A percentile compares a stretch with the other conserved stretches of the same genome.
Conservation (phyloP, 2,888 invertebrate species). For the Ectemnius cavifrons region DNA sequence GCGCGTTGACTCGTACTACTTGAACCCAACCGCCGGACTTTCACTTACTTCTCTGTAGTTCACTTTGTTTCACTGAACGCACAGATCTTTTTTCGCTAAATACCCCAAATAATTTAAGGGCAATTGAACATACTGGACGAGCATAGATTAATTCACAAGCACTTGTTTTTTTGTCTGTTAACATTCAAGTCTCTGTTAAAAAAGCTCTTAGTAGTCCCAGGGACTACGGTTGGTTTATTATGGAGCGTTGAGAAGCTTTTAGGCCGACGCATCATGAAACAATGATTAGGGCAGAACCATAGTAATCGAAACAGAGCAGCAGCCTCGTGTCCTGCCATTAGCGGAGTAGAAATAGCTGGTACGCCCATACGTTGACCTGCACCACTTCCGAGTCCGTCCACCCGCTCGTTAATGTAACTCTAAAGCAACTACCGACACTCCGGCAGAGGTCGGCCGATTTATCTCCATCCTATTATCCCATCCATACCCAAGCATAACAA, state of each 20-base stretch:
- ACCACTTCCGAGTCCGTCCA: slow-evolving; percentile 18
- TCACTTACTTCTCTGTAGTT: background rate
- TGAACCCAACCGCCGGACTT: background rate
- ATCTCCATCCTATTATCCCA: slow-evolving; percentile 16
- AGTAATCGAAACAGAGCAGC: slow-evolving; percentile 33
- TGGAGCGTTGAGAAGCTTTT: slow-evolving; percentile 2
- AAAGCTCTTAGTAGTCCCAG: background rate
- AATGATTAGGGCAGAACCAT: slow-evolving; percentile 17
- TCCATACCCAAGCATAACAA: background rate
- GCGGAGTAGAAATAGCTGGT: slow-evolving; percentile 27
- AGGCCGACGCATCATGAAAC: background rate
- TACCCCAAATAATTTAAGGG: background rate
- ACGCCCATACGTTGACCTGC: slow-evolving; percentile 35
- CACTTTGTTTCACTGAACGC: background rate
- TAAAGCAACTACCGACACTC: background rate
- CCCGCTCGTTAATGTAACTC: slow-evolving; percentile 10
- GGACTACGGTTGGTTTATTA: background rate
- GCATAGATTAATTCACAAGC: slow-evolving; percentile 8
- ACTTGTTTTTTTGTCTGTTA: too few relatives aligned
- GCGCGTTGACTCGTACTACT: slow-evolving; percentile 12
- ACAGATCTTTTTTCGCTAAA: background rate
- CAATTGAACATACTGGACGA: background rate
- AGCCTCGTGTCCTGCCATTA: slow-evolving; percentile 13
- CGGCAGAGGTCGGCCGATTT: slow-evolving; percentile 16
- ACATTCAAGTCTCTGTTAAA: background rate